Evolutionary conservation across 2,888 invertebrate species (phyloP).

Genomic region (Mimachlamys varia): DNA sequence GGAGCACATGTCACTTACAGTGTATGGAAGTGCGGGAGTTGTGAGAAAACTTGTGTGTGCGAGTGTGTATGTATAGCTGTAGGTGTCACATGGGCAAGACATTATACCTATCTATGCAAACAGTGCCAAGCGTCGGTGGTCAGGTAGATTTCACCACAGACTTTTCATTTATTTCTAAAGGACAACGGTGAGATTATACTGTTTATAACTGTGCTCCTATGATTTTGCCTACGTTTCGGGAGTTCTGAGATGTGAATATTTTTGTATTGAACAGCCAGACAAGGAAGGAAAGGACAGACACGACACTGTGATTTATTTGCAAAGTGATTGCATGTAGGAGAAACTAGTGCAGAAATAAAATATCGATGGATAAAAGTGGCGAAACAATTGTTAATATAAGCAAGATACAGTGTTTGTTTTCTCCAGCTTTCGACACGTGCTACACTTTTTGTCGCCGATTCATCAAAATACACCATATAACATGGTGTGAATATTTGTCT

Average conservation of each 20-base stretch:
- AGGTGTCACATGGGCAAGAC: conserved; percentile 15
- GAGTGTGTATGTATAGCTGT: not conserved
- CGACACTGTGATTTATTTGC: not conserved
- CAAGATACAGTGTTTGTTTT: conserved; percentile 3
- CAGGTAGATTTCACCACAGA: not conserved
- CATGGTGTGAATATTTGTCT: not conserved
- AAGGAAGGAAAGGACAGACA: not conserved
- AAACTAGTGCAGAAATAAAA: not conserved
- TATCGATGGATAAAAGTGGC: not conserved
- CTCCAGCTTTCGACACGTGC: not conserved
- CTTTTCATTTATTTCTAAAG: not conserved
- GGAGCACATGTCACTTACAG: conserved; percentile 13
- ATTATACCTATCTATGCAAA: conserved; percentile 36
- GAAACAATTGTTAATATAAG: too few species aligned
- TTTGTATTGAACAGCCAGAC: not conserved
- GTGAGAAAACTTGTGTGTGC: not conserved
- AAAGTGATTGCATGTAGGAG: not conserved
- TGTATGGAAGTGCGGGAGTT: not conserved
- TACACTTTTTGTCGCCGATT: not conserved
- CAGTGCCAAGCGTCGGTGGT: not conserved
- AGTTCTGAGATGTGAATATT: conserved; percentile 27
- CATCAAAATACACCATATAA: not conserved
- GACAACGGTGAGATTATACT: not conserved
- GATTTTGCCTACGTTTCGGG: not conserved
- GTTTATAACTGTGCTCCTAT: not conserved